A percentile compares a stretch with the other conserved stretches of the same genome.
Conservation (phyloP, 2,113 vertebrate species). For the Gobio gobio region DNA sequence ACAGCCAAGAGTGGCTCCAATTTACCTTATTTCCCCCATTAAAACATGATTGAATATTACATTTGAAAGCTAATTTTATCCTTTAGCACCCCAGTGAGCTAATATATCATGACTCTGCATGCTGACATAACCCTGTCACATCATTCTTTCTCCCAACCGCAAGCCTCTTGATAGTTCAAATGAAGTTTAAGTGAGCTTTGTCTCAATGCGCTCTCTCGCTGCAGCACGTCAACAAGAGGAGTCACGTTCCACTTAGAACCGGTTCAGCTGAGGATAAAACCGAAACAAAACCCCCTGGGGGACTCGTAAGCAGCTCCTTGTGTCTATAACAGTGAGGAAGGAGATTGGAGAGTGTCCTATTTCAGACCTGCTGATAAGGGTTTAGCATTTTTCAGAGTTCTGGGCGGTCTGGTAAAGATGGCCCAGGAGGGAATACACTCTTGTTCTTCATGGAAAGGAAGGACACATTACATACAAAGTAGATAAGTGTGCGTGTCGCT, state of each 20-base stretch:
- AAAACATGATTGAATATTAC: neutral
- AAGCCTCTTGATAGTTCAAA: conserved; percentile 9
- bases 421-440: conserved; percentile 64
- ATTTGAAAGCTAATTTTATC: conserved; percentile 2
- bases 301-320: conserved; percentile 10
- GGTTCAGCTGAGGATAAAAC: conserved; percentile 27
- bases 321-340: neutral
- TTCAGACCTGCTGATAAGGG: conserved; percentile 57
- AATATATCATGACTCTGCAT: neutral
- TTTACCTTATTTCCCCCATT: neutral
- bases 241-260: neutral
- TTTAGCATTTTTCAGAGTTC: conserved; percentile 48
- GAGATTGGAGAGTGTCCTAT: conserved; percentile 39
- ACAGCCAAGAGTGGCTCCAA: neutral
- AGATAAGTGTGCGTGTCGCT: conserved; percentile 65
- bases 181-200: conserved; percentile 10
- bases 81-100: neutral
- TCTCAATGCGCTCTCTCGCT: neutral
- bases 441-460: conserved; percentile 44
- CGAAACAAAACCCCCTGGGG: conserved; percentile 17
- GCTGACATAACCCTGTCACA: neutral
- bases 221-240: neutral
- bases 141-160: neutral
- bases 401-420: conserved; percentile 56
- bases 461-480: conserved; percentile 68